Evolutionary conservation across 2,797 vertebrate species (phyloP), one percentile per base, ranked within the genome.

Genomic region (Anguilla anguilla): DNA sequence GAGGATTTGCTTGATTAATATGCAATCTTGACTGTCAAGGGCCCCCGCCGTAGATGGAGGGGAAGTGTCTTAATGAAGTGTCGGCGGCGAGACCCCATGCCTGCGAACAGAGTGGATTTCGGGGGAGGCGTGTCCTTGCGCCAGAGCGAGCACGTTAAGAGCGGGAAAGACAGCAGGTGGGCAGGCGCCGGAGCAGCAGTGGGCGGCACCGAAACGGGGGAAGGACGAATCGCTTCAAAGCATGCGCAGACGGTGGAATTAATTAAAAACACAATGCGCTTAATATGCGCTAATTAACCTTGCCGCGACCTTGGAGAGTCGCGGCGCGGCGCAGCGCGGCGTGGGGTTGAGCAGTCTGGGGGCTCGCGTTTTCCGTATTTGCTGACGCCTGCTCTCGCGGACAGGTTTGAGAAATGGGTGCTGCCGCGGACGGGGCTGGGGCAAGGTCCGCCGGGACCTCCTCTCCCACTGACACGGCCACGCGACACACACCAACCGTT

Each of bases 1-100:
- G 92, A 95, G 92, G 94, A 93, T 91, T 93, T 88, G 82, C 92
- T 93, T 95, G 95, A 96, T 96, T 96, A 95, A 94, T 91, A 91
- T 92, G 89, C 90, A 91, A 86, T 94, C 91, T 94, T 87, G 86
- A 74, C 49, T 39, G 31, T 74, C 69, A 17, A 92, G 92, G 91
- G 93, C 91, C 94, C 85, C 39, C 89, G 88, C 90, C 87, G 92
- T 90, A 90, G 92, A 91, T 91, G 17, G 77, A 87, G 25, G 86
- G 84, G 88, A 53, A 15, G 55, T 22, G 53, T 64, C n/a, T 87
- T 85, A 59, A 86, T 91, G 90, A 86, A 83, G 74, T 55, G 61
- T 88, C 35, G 13, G 3, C 22, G 3, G 55, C 13, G 51, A 46
- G 57, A 86, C 57, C 82, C n/a, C 57, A 39, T 83, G 77, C 72